phyloP scores from a whole-genome alignment of 2,888 invertebrate species.

The Mythimna albipuncta region DNA sequence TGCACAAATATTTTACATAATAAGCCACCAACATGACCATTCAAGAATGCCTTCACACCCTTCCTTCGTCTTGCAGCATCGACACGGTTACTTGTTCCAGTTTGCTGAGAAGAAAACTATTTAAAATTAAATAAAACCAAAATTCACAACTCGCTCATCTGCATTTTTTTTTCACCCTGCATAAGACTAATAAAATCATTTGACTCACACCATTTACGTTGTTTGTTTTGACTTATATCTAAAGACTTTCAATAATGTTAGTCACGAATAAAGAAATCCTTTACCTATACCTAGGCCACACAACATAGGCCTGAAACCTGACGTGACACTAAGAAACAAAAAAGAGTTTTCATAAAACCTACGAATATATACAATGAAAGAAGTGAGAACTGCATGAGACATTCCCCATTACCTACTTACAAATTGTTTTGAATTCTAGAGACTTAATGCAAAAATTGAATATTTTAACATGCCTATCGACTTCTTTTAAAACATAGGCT shows the following conservation, averaged over 20 bases:
- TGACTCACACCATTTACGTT: not conserved
- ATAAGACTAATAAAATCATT: constrained; percentile 10
- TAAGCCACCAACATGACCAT: not conserved
- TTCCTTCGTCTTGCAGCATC: constrained; percentile 37
- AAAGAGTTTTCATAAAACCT: not conserved
- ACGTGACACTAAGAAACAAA: not conserved
- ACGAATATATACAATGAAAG: not conserved
- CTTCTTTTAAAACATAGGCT: no score
- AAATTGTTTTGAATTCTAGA: no score
- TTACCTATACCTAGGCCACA: not conserved
- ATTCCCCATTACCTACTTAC: not conserved
- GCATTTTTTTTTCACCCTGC: constrained; percentile 26
- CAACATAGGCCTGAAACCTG: not conserved
- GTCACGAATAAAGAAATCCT: not conserved
- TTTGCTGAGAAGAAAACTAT: constrained; percentile 25
- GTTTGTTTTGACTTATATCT: constrained; percentile 12
- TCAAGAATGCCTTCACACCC: not conserved
- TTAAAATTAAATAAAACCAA: constrained; percentile 26
- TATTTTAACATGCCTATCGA: no score
- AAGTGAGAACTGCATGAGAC: not conserved
- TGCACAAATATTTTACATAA: not conserved
- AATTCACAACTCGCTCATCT: not conserved
- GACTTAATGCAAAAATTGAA: no score
- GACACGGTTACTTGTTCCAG: constrained; percentile 25
- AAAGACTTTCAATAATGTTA: not conserved